Evolutionary conservation across 2,888 invertebrate genomes (phyloP).

Genomic region (Myopa testacea): DNA sequence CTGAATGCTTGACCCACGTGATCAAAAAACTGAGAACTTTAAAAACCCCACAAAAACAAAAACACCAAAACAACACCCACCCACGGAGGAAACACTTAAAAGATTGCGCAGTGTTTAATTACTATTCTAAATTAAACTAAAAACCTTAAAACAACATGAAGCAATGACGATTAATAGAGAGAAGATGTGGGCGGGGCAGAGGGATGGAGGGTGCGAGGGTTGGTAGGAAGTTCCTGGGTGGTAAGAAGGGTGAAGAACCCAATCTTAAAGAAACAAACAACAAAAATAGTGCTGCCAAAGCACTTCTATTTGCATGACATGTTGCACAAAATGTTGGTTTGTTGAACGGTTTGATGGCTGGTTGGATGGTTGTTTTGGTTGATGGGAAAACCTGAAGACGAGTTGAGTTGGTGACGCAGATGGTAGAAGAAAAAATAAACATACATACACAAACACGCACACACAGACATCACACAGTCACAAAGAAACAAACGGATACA

Average conservation of each 20-base stretch:
- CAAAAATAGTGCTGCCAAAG: neutral
- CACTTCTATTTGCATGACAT: conserved; percentile 9
- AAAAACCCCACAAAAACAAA: neutral
- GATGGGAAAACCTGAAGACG: neutral
- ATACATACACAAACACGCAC: neutral
- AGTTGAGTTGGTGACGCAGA: neutral
- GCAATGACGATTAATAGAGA: conserved; percentile 6
- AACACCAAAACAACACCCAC: neutral
- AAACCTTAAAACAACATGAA: conserved; percentile 22
- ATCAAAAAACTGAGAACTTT: neutral
- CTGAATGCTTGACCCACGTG: conserved; percentile 6
- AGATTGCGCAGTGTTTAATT: conserved; percentile 32
- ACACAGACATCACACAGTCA: neutral
- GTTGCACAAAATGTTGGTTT: neutral
- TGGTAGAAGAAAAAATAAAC: conserved; percentile 2
- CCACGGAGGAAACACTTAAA: conserved; percentile 21
- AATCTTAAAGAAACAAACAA: neutral
- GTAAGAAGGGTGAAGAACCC: neutral
- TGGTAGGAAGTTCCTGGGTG: neutral
- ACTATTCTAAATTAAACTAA: conserved; percentile 10
- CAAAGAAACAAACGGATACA: neutral
- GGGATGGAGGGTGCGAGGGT: neutral
- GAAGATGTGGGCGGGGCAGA: too few species aligned
- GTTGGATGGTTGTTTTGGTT: neutral
- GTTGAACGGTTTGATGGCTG: neutral